Evolutionary conservation across 2,113 vertebrate species (phyloP), one percentile per base, ranked within the genome.

Genomic region (Myotis yumanensis): DNA sequence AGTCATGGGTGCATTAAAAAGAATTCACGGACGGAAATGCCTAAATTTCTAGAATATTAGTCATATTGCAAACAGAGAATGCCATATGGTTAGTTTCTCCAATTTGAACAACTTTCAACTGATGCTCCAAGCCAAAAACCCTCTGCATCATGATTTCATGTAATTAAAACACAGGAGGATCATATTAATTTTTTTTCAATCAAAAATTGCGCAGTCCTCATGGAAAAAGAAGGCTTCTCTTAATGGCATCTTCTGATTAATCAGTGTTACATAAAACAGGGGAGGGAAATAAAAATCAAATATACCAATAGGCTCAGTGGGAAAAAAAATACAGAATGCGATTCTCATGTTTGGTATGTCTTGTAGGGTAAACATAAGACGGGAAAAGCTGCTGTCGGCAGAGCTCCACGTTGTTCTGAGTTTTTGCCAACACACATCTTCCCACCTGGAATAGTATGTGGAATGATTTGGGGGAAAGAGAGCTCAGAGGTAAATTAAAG

Each of bases 111-210:
- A 93, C 86, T 96, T 95, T 93, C 85, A 90, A 97, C 46, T 8
- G 95, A 64, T 52, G 71, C 11, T 92, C 66, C 54, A 23, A 69
- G 93, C 73, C 94, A 89, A 97, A 59, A 91, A 93, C 71, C 43
- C 64, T 95, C 48, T 86, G 83, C 35, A 76, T 86, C 92, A 85
- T 73, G 89, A 90, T 90, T 96, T 85, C 73, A 90, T 95, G 73
- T 96, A 97, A 96, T 96, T 95, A 95, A 96, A 98, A 90, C 68
- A 91, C 4, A 90, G 69, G 93, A 71, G 90, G 84, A 93, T 93
- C 89, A 72, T n/a, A 88, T 69, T 83, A 30, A 64, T 92, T 97
- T 96, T 96, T 96, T 95, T 62, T 91, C 75, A 85, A 84, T 90
- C 73, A 85, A 95, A 83, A 75, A 72, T 91, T 96, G 43, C 86